Evolutionary conservation across 2,113 vertebrate species (phyloP), one percentile per base, ranked within the genome.

Genomic region (Astatoreochromis straeleni): DNA sequence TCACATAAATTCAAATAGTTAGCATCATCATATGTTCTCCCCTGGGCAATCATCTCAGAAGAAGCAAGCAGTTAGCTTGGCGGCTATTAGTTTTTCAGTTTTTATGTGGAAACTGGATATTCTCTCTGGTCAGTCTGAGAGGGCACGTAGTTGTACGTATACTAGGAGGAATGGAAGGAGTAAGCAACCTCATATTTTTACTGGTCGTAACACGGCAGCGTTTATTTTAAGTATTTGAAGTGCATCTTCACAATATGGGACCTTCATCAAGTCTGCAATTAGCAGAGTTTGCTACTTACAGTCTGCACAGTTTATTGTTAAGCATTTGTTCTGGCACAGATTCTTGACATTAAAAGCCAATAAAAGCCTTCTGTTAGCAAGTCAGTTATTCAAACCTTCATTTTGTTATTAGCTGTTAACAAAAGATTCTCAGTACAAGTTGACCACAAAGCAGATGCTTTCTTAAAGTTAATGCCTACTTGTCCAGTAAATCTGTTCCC

Each of bases 401-500:
- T 83, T 87, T 87, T 86, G 49, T 68, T 19, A 70, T 81, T 58
- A 31, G 53, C 55, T 38, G 60, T 88, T 57, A 80, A 85, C 85
- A 87, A 81, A 92, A 82, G 68, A 83, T 90, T 88, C 9, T 53
- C 24, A 68, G 16, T 73, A 49, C 51, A 60, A 78, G 45, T 79
- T 11, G 31, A 75, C 68, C 4, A 6, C 85, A 33, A 47, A 85
- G 75, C 90, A 92, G 84, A 91, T 88, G 83, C 82, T 33, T 63
- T 65, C 58, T 49, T 88, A 84, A 91, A 88, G 11, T 55, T 80
- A 81, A 89, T 83, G 84, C 35, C 35, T 7, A 14, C 82, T 31
- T 42, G 40, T 65, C 68, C 83, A 83, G 83, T 93, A 94, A 93
- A 91, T 89, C 81, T 90, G 53, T 89, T 92, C 42, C 81, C 84